Conservation (phyloP, 2,888 invertebrate genomes). For the Nowickia ferox region DNA sequence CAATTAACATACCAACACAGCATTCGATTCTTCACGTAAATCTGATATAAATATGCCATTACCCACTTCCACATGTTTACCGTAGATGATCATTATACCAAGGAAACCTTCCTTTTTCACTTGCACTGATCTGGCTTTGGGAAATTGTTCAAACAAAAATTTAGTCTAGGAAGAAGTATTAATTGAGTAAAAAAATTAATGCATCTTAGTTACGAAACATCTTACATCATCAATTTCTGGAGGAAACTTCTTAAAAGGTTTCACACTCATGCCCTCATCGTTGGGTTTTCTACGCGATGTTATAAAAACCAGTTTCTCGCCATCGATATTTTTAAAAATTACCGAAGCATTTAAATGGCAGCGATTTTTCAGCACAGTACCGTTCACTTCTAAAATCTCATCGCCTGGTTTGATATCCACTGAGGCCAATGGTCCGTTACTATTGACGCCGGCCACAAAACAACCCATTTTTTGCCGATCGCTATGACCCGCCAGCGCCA, state of each 20-base stretch:
- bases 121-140: slow-evolving; percentile 88
- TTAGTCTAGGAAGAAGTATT: slow-evolving; percentile 75
- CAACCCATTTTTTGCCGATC: slow-evolving; percentile 98
- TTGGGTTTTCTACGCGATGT: slow-evolving; percentile 80
- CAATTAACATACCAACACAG: slow-evolving; percentile 87
- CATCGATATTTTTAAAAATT: slow-evolving; percentile 95
- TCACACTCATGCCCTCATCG: slow-evolving; percentile 91
- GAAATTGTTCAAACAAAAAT: slow-evolving; percentile 80
- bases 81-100: slow-evolving; percentile 97
- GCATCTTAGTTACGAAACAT: not conserved
- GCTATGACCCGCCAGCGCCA: slow-evolving; percentile 96
- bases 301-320: slow-evolving; percentile 92
- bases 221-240: slow-evolving; percentile 91
- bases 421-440: slow-evolving; percentile 91
- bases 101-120: slow-evolving; percentile 91
- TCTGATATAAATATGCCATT: slow-evolving; percentile 97
- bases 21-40: slow-evolving; percentile 94
- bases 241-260: slow-evolving; percentile 93
- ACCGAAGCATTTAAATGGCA: slow-evolving; percentile 98
- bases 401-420: slow-evolving; percentile 94
- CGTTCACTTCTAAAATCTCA: slow-evolving; percentile 98
- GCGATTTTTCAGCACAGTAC: slow-evolving; percentile 94
- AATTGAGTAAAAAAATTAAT: not conserved
- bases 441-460: slow-evolving; percentile 97
- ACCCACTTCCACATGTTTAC: slow-evolving; percentile 95